Evolutionary conservation across 92 coral and sea anemone genomes (phyloP), one percentile per base, ranked within the genome.

Genomic region (Scolanthus callimorphus): DNA sequence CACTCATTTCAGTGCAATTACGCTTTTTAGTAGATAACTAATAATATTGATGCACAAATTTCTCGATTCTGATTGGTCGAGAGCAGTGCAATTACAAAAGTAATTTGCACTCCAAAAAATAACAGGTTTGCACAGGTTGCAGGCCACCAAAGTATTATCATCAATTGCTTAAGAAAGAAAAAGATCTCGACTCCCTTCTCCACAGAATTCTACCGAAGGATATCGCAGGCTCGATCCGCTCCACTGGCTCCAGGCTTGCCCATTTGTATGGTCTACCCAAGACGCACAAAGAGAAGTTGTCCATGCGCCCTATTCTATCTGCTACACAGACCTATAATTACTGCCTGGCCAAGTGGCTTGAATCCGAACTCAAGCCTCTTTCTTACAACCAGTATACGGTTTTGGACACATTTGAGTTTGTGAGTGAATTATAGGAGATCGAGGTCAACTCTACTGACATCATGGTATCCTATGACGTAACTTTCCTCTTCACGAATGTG

Each of bases 281-380:
- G 52, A 61, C 56, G n/a, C 67, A 73, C 71, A 73, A 73, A 43
- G 51, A 62, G 21, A 48, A 39, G 26, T 49, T 73, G 49, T 53
- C 79, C 3, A 63, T 73, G 66, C 72, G 72, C 12, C 79, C 71
- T n/a, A 72, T 72, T 11, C 37, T 72, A 51, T 72, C 58, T 3
- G 63, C 71, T 24, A 62, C 63, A 13, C 19, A 43, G 3, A 37
- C 62, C 10, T 70, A 60, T 23, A 49, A 63, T 34, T 73, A 63
- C 38, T 43, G 23, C 10, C 31, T 71, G 54, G 47, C 63, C 11
- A 62, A 71, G 44, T 72, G 79, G 63, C 57, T 73, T 3, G 65
- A 55, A 17, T 22, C n/a, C 39, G 62, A 72, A 26, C 63, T 72
- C 11, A 62, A 62, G 22, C 64, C 71, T 31, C 38, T 72, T 44